These are phyloP conservation scores for Oryctes rhinoceros DNA, from an alignment of 1,140 invertebrate genomes.

Conservation along the genomic window DNA sequence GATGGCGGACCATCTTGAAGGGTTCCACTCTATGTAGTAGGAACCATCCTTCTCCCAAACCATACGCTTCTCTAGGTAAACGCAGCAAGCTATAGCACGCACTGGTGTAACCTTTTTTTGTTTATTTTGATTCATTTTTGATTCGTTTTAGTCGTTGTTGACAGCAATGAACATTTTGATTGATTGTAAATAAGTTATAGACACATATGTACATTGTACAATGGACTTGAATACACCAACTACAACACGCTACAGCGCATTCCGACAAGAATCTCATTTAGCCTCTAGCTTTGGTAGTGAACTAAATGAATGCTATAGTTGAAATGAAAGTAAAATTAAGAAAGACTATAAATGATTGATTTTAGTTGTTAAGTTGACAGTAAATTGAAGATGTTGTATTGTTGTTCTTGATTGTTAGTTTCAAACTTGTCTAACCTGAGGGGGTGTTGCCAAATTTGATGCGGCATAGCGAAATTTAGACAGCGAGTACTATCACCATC, in stretches of 20 bases:
- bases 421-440: no score
- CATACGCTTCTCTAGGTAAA: conserved; percentile 56
- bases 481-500: no score
- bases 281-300: no score
- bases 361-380: no score
- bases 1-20: conserved; percentile 60
- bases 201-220: neutral
- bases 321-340: neutral
- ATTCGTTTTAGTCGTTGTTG: conserved; percentile 14
- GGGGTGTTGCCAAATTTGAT: no score
- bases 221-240: neutral
- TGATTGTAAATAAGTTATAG: conserved; percentile 2
- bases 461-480: no score
- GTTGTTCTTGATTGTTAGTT: no score
- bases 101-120: neutral
- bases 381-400: no score
- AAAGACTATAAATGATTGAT: no score
- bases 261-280: neutral
- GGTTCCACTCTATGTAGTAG: conserved; percentile 49
- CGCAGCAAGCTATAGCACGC: conserved; percentile 37
- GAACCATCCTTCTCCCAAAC: conserved; percentile 45
- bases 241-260: no score
- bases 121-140: neutral
- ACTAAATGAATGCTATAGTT: neutral
- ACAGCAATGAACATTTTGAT: conserved; percentile 5